Percentiles rank a stretch among this genome's conserved stretches.
Conservation (phyloP, 2,888 invertebrate species). For the Neoitamus cyanurus region DNA sequence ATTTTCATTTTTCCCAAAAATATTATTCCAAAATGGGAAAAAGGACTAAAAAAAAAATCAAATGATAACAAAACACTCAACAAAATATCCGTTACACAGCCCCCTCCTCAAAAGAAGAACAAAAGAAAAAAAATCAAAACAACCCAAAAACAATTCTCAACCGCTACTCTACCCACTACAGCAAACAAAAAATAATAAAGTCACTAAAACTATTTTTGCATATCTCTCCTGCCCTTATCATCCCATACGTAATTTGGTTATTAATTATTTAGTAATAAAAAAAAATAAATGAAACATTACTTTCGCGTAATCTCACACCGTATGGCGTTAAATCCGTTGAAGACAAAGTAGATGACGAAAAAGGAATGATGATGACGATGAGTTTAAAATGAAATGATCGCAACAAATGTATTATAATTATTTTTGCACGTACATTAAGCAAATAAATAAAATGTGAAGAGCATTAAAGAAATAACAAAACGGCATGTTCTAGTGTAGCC, state of each 20-base stretch:
- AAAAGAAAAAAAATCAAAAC: neutral
- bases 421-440: neutral
- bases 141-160: neutral
- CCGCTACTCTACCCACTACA: neutral
- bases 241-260: neutral
- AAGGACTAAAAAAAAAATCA: neutral
- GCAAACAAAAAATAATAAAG: neutral
- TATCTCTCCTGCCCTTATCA: neutral
- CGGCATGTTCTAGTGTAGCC: neutral
- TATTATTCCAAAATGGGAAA: neutral
- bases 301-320: neutral
- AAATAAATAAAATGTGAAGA: neutral
- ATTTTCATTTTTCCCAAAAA: neutral
- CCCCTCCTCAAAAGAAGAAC: neutral
- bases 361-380: neutral
- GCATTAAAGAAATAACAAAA: neutral
- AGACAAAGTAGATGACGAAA: neutral
- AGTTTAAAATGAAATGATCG: neutral
- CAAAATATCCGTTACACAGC: neutral
- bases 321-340: neutral
- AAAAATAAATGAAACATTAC: neutral
- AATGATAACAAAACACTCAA: neutral
- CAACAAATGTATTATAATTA: constrained; percentile 1
- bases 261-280: neutral
- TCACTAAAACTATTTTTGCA: neutral